phyloP scores from a whole-genome alignment of 2,797 vertebrate genomes.

The Hippopotamyrus pictus region DNA sequence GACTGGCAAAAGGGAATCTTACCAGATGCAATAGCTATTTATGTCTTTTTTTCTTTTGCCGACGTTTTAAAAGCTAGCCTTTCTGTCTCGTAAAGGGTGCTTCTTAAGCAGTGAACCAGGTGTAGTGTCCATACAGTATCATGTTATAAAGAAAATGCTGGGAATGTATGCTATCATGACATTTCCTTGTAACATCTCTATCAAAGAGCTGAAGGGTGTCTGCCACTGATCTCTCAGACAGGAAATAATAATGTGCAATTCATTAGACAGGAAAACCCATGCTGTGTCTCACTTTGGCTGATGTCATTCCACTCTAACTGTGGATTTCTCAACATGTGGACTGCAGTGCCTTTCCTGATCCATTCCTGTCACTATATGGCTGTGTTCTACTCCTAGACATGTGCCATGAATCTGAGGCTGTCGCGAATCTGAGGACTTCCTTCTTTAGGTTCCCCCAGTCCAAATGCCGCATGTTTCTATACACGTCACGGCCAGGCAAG shows the following conservation, averaged over 20 bases:
- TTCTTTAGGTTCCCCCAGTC: not conserved
- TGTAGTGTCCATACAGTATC: not conserved
- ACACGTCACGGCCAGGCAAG: not conserved
- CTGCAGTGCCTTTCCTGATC: not conserved
- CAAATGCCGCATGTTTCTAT: not conserved
- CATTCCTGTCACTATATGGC: not conserved
- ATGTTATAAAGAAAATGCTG: not conserved
- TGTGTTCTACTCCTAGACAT: not conserved
- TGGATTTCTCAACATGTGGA: not conserved
- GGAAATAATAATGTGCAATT: not conserved
- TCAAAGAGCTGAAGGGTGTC: constrained; percentile 42
- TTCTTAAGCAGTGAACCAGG: not conserved
- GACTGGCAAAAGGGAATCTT: not conserved
- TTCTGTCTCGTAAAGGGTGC: not conserved
- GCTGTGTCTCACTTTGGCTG: not conserved
- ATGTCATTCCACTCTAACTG: not conserved
- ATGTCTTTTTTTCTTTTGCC: not conserved
- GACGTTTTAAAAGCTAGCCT: not conserved
- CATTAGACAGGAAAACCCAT: not conserved
- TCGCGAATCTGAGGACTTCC: not conserved
- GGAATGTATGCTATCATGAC: not conserved
- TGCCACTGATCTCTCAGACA: constrained; percentile 13
- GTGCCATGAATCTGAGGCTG: not conserved
- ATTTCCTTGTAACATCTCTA: not conserved
- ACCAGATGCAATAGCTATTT: not conserved